Percentiles rank a stretch among this genome's conserved stretches.
phyloP scores from a whole-genome alignment of 2,797 vertebrate genomes.

The Halcyon leucocephala region DNA sequence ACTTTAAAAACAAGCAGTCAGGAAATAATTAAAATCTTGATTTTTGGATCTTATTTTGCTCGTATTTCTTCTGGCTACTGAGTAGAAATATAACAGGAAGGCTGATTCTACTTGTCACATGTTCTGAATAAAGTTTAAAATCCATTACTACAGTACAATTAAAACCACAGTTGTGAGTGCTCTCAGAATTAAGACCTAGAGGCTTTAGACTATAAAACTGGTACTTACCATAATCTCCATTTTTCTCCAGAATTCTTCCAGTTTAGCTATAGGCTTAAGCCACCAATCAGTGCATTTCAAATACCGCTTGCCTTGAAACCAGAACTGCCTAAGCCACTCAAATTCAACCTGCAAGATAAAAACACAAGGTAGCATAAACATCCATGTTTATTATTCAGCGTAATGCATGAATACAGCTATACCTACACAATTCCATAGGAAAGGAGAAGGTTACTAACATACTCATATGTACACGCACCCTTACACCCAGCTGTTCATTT shows the following conservation, averaged over 20 bases:
- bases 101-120: slow-evolving; percentile 21
- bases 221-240: slow-evolving; percentile 93
- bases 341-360: slow-evolving; percentile 89
- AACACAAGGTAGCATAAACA: background rate
- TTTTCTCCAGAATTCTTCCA: slow-evolving; percentile 92
- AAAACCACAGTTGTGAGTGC: slow-evolving; percentile 18
- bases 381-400: background rate
- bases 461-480: background rate
- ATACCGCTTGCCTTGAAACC: slow-evolving; percentile 95
- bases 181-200: background rate
- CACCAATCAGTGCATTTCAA: slow-evolving; percentile 93
- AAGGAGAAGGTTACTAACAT: background rate
- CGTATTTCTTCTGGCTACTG: background rate
- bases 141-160: background rate
- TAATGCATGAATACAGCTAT: background rate
- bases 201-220: background rate
- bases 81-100: background rate
- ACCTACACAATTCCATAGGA: background rate
- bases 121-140: slow-evolving; percentile 33
- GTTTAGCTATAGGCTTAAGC: slow-evolving; percentile 88
- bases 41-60: background rate
- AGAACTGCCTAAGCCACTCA: slow-evolving; percentile 97
- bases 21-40: background rate
- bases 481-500: background rate
- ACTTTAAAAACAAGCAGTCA: slow-evolving; percentile 8